Evolutionary conservation across 2,888 invertebrate species (phyloP).

Genomic region (Papilio elwesi): DNA sequence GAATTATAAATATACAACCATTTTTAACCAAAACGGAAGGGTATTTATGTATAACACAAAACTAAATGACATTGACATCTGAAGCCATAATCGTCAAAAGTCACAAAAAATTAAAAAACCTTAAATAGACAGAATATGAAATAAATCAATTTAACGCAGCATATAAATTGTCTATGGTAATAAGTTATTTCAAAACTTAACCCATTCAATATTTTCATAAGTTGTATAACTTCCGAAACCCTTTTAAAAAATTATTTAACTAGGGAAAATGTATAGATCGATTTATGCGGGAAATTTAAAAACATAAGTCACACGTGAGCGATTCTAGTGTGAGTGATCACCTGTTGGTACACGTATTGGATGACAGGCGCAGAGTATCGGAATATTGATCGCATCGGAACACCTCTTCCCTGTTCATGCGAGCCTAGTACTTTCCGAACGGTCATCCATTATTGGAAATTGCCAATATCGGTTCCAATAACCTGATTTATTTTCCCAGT

Average conservation of each 20-base stretch:
- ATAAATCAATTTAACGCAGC: neutral
- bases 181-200: neutral
- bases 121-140: neutral
- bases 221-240: neutral
- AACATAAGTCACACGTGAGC: neutral
- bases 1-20: too few species aligned
- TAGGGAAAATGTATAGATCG: neutral
- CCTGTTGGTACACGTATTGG: slow-evolving; percentile 35
- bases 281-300: neutral
- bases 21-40: too few species aligned
- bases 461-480: slow-evolving; percentile 62
- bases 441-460: slow-evolving; percentile 79
- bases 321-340: slow-evolving; percentile 23
- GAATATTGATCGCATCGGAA: slow-evolving; percentile 76
- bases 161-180: neutral
- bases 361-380: slow-evolving; percentile 51
- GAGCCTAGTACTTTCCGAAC: slow-evolving; percentile 78
- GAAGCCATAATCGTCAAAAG: neutral
- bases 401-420: slow-evolving; percentile 58
- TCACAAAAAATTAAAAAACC: neutral
- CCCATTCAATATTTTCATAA: neutral
- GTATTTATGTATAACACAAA: too few species aligned
- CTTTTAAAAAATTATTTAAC: neutral
- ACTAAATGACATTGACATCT: too few species aligned
- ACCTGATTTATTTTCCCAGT: neutral